Evolutionary conservation across 2,888 invertebrate species (phyloP).

Genomic region (Callinectes sapidus): DNA sequence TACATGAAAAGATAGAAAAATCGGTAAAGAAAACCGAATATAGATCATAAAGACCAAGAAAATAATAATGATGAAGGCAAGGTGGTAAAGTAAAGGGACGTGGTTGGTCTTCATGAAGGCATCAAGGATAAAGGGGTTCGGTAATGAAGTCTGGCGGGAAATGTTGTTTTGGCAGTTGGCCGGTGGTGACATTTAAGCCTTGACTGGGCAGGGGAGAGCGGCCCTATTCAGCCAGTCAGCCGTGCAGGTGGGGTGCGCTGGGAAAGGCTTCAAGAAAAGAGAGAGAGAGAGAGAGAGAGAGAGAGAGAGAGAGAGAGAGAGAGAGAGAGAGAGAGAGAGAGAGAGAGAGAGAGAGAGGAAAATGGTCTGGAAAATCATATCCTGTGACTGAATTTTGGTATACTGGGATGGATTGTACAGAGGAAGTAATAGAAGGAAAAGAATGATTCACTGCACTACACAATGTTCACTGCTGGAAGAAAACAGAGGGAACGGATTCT

Average conservation of each 20-base stretch:
- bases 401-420: neutral
- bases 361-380: neutral
- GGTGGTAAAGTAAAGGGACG: neutral
- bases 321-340: neutral
- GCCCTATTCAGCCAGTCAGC: neutral
- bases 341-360: neutral
- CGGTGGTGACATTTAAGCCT: constrained; percentile 16
- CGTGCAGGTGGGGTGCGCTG: neutral
- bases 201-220: neutral
- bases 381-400: neutral
- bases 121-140: neutral
- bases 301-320: neutral
- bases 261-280: neutral
- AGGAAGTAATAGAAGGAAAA: no score
- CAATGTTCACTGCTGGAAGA: no score
- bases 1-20: no score
- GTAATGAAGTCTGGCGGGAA: constrained; percentile 14
- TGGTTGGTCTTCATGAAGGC: neutral
- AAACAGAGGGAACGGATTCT: neutral
- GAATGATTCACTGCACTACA: no score
- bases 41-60: neutral
- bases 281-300: neutral
- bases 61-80: neutral
- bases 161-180: constrained; percentile 10
- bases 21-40: no score